Evolutionary conservation across 2,797 vertebrate species (phyloP), one percentile per base, ranked within the genome.

Genomic region (Thalassophryne amazonica): DNA sequence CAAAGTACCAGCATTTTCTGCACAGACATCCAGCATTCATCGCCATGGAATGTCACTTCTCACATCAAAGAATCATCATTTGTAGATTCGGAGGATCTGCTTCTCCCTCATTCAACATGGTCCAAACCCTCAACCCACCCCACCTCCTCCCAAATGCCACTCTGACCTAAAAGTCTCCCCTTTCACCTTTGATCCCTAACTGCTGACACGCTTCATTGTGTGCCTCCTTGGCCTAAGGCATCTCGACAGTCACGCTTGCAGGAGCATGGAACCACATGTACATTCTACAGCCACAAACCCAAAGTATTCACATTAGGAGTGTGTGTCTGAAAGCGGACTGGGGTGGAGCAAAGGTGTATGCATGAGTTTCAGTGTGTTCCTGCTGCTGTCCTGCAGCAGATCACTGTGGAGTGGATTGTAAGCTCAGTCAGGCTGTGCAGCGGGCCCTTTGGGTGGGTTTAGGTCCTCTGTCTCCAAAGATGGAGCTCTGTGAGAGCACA

Each of bases 261-360:
- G 50, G 60, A 60, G 52, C 49, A 42, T 15, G 16, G 45, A 69
- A 40, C 64, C 39, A 70, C 15, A 40, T 41, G 58, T 15, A 63
- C 52, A 73, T 34, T 47, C 43, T 55, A 73, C 72, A 80, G 75
- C 84, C 80, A 78, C 85, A 86, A 84, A 85, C 86, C 89, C 88
- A 88, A 89, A 92, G 90, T 91, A 86, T 87, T 90, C 69, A 77
- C 67, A 35, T 59, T 30, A 83, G 53, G 38, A 25, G 23, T 4
- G 23, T 21, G 39, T 9, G 20, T n/a, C 22, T 27, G 46, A 5
- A 25, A 59, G 33, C 24, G 24, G 38, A 32, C 35, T 48, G 36
- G 29, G 38, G 59, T 4, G 2, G 21, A 64, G 49, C 39, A 50
- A 17, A 21, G 29, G 11, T 41, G 52, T 33, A 69, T 73, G 32